phyloP scores from a whole-genome alignment of 2,113 vertebrate genomes.

The Proterorhinus semilunaris region DNA sequence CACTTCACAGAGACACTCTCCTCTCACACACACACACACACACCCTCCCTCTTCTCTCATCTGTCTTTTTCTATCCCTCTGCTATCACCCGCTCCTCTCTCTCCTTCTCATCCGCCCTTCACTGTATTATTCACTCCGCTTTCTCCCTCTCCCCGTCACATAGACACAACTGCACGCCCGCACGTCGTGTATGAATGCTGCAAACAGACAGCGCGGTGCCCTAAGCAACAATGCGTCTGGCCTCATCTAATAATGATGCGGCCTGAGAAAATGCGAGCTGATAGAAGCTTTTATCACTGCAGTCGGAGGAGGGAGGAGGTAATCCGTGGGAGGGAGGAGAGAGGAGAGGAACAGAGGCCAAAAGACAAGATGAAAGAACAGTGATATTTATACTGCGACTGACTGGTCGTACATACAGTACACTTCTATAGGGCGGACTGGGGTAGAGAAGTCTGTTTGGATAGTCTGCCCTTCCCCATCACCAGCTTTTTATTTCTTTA shows the following conservation, averaged over 20 bases:
- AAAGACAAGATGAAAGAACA: neutral
- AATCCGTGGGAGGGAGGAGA: neutral
- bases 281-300: conserved; percentile 54
- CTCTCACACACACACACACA: conserved; percentile 32
- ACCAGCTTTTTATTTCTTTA: too few species aligned
- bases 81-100: too few species aligned
- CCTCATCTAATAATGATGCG: conserved; percentile 67
- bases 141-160: conserved; percentile 3
- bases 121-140: too few species aligned
- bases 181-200: conserved; percentile 46
- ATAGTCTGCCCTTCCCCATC: too few species aligned
- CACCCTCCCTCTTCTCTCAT: neutral
- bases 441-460: too few species aligned
- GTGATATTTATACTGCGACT: neutral
- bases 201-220: conserved; percentile 59
- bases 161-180: conserved; percentile 2
- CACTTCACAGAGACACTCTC: conserved; percentile 46
- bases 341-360: conserved; percentile 5
- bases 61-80: neutral
- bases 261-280: conserved; percentile 46
- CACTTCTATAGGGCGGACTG: neutral
- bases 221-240: conserved; percentile 45
- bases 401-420: neutral
- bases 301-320: conserved; percentile 10
- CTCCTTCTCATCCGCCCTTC: too few species aligned